phyloP scores from a whole-genome alignment of 2,888 invertebrate species.

The Callyntrura guangdongensis region DNA sequence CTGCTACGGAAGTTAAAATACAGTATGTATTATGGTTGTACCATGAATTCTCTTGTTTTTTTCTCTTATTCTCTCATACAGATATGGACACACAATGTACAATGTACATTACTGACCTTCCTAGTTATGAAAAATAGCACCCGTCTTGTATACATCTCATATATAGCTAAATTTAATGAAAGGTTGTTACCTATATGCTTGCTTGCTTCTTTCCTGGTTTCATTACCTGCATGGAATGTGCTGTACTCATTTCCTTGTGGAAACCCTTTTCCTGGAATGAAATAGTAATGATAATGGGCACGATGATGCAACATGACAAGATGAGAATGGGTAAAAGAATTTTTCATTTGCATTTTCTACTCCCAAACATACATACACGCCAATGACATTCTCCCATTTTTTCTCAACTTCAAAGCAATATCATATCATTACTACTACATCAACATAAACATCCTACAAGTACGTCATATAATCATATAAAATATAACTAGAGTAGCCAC shows the following conservation, averaged over 20 bases:
- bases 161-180: neutral
- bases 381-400: constrained; percentile 33
- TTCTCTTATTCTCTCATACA: neutral
- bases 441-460: constrained; percentile 12
- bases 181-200: neutral
- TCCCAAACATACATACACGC: neutral
- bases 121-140: neutral
- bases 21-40: neutral
- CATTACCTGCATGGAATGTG: constrained; percentile 6
- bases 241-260: neutral
- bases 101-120: too few relatives aligned
- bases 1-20: too few relatives aligned
- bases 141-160: neutral
- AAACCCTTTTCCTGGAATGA: neutral
- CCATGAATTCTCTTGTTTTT: neutral
- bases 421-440: constrained; percentile 34
- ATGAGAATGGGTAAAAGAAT: constrained; percentile 32
- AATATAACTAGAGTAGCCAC: neutral
- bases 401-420: constrained; percentile 49
- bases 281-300: constrained; percentile 35
- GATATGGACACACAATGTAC: too few relatives aligned
- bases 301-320: constrained; percentile 53
- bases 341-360: constrained; percentile 58
- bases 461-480: neutral
- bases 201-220: neutral